Evolutionary conservation across 2,113 vertebrate genomes (phyloP).

Genomic region (Eudyptes chrysolophus): DNA sequence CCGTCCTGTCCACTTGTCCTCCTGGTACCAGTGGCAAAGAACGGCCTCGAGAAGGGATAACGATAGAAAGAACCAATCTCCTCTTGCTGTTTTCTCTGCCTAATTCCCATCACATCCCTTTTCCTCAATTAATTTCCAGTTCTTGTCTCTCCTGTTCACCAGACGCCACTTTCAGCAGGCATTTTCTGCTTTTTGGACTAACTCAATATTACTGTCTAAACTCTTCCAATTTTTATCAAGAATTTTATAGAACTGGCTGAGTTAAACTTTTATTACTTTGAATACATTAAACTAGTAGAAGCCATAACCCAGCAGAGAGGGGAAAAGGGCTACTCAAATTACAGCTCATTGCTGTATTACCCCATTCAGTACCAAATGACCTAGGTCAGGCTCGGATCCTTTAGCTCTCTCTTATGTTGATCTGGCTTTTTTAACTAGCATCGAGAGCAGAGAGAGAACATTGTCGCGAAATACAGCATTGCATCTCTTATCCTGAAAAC

Average conservation of each 20-base stretch:
- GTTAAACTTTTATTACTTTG: constrained; percentile 20
- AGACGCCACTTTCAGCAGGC: not conserved
- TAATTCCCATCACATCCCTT: not conserved
- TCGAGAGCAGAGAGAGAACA: not conserved
- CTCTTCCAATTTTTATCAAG: constrained; percentile 25
- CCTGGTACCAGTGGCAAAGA: not conserved
- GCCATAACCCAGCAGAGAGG: not conserved
- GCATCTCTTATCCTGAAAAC: not conserved
- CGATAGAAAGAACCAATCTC: not conserved
- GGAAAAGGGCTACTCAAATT: constrained; percentile 6
- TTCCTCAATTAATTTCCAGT: not conserved
- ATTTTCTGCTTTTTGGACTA: not conserved
- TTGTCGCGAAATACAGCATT: not conserved
- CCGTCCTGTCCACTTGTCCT: not conserved
- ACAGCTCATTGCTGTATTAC: not conserved
- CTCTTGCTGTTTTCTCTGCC: not conserved
- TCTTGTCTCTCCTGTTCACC: not conserved
- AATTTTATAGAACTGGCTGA: not conserved
- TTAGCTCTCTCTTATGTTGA: not conserved
- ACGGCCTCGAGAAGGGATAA: not conserved
- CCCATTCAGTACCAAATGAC: not conserved
- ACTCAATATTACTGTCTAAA: not conserved
- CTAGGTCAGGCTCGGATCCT: not conserved
- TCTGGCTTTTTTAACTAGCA: not conserved
- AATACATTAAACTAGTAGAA: constrained; percentile 36